Percentiles rank a stretch among this genome's conserved stretches.
Conservation (phyloP, 2,888 invertebrate genomes). For the Ptilodon capucinus region DNA sequence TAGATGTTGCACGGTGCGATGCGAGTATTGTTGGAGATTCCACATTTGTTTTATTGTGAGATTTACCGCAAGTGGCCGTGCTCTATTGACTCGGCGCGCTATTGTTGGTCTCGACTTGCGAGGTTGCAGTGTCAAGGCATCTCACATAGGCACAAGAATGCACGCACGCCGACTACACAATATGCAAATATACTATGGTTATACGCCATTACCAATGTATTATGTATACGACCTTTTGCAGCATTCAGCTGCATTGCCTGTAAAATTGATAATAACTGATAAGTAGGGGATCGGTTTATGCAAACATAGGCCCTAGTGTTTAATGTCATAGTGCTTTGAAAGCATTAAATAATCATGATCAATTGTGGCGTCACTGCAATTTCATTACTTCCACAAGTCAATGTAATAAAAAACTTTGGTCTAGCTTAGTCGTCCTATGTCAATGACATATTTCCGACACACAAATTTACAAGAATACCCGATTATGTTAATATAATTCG, state of each 20-base stretch:
- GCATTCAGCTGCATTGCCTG: background rate
- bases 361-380: no score
- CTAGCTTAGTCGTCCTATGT: no score
- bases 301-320: no score
- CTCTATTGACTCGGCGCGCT: constrained; percentile 62
- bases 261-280: no score
- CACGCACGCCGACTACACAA: constrained; percentile 30
- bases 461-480: no score
- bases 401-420: no score
- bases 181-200: constrained; percentile 31
- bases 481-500: no score
- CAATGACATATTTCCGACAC: no score
- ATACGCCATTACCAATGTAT: background rate
- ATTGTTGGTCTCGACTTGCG: constrained; percentile 54
- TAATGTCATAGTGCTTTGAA: background rate
- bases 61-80: constrained; percentile 58
- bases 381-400: no score
- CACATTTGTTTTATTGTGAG: constrained; percentile 54
- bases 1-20: constrained; percentile 37
- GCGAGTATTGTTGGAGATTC: constrained; percentile 49
- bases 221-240: background rate
- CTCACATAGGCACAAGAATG: constrained; percentile 41
- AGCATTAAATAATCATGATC: no score
- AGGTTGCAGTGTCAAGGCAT: constrained; percentile 72
- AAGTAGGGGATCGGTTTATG: background rate